Base-by-base conservation (phyloP, 2,888 invertebrate genomes). In the Stenodera caucasica region DNA sequence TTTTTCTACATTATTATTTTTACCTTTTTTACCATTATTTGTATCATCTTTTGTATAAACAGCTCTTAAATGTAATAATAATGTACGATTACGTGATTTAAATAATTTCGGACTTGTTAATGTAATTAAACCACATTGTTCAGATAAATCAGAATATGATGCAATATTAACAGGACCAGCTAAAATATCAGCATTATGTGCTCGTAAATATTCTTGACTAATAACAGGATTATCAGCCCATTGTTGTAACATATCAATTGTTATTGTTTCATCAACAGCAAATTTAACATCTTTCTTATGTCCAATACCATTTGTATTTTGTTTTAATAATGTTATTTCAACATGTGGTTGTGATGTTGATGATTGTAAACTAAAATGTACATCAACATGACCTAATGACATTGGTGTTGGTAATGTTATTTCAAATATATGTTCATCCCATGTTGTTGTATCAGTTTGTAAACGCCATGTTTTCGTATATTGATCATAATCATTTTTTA, bases 371-470 rank as follows among this genome's bases (percentile, higher is more conserved):
- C 89, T 89, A 75, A 95, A 96, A 67, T 91, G 90, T 50, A 96
- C 88, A 77, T 96, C 95, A 23, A 96, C 89, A 74, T 96, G 96
- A n/a, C 94, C 94, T 57, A 96, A 82, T 33, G 87, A 86, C 2
- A 88, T 87, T 53, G 89, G 88, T 67, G 90, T 88, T 0, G 94
- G 92, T 56, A 96, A 78, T 0, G 94, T 92, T 7, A 96, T 82
- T 78, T 96, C 96, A 72, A 96, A 89, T 26, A 96, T 86, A 73
- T 96, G 96, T 76, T 96, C 96, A 75, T 95, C 94, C 92, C 94
- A 95, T 0, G 95, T 94, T 21, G 91, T 87, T 80, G 90, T 88
- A 69, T 94, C 94, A 67, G 91, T 90, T 75, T 94, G 93, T 26
- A 95, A 82, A 55, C 95, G 85, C 94, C 95, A 96, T 0, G 94